Evolutionary conservation across 30 jellyfish, hydroid and myxozoan species (phyloP).

Genomic region (Nemopilema nomurai): DNA sequence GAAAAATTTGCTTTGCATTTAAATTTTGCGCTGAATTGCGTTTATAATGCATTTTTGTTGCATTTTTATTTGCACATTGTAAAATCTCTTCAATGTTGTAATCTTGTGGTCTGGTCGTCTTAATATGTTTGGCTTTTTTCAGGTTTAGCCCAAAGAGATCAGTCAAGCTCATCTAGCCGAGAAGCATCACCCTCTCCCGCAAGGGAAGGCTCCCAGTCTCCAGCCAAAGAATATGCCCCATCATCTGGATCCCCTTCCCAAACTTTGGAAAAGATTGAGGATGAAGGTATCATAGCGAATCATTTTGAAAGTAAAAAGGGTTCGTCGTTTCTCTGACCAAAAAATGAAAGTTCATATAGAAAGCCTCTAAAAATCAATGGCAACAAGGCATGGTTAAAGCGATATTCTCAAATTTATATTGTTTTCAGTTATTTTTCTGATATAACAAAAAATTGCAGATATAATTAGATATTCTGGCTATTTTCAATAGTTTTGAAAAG

Average conservation of each 20-base stretch:
- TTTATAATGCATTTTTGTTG: background rate
- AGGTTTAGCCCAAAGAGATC: conserved; percentile 2
- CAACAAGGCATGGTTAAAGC: background rate
- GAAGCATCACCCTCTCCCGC: conserved; percentile 22
- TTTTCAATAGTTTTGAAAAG: too few species aligned
- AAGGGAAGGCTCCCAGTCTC: conserved; percentile 30
- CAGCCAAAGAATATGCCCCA: background rate
- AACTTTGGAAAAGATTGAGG: background rate
- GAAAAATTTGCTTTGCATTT: background rate
- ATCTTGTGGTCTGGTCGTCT: background rate
- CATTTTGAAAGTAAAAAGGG: background rate
- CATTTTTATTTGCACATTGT: background rate
- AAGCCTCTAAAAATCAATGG: too few species aligned
- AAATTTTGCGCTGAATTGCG: background rate
- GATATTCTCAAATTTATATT: background rate
- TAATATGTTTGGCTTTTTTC: background rate
- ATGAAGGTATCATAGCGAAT: background rate
- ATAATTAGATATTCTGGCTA: too few species aligned
- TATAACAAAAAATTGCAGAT: too few species aligned
- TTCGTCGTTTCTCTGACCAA: background rate
- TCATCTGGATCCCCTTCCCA: conserved; percentile 19
- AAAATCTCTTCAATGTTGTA: background rate
- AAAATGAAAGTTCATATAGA: background rate
- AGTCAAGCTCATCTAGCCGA: conserved; percentile 7
- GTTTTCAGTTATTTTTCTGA: too few species aligned